phyloP scores from a whole-genome alignment of 2,797 vertebrate species.

The Danionella dracula region DNA sequence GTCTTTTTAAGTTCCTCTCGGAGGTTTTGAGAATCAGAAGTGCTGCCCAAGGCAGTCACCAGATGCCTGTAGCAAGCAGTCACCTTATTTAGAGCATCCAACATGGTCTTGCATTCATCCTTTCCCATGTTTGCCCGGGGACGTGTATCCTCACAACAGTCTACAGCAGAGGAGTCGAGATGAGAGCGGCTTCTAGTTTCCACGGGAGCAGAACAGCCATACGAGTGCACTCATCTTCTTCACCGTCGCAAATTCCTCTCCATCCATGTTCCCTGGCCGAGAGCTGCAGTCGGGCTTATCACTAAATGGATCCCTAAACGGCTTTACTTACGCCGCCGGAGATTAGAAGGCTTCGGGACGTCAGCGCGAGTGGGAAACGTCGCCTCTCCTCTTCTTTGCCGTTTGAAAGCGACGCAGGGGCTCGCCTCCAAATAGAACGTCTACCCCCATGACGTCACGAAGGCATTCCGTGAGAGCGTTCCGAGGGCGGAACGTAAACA shows the following conservation, averaged over 20 bases:
- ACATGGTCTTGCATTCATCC: conserved; percentile 91
- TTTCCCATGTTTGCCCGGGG: conserved; percentile 72
- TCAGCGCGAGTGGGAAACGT: conserved; percentile 17
- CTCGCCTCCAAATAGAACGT: conserved; percentile 2
- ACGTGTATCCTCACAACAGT: conserved; percentile 4
- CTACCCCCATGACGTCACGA: conserved; percentile 22
- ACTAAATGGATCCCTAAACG: conserved; percentile 65
- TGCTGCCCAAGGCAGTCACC: conserved; percentile 89
- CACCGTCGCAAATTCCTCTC: conserved; percentile 56
- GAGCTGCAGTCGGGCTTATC: conserved; percentile 57
- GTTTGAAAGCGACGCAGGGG: conserved; percentile 15
- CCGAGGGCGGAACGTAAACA: neutral
- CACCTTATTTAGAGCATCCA: conserved; percentile 90
- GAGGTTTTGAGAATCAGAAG: conserved; percentile 91
- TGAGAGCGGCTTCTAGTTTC: conserved; percentile 25
- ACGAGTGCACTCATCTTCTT: conserved; percentile 56
- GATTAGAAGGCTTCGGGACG: conserved; percentile 53
- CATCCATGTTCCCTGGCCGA: conserved; percentile 59
- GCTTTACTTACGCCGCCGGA: conserved; percentile 57
- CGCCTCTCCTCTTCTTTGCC: conserved; percentile 11
- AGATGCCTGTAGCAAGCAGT: conserved; percentile 92
- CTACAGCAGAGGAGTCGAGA: conserved; percentile 8
- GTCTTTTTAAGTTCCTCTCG: conserved; percentile 90
- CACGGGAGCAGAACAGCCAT: conserved; percentile 46
- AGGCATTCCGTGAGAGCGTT: conserved; percentile 12